A percentile compares a stretch with the other conserved stretches of the same genome.
Conservation (phyloP, 2,888 invertebrate genomes). For the Orchesellides sinensis region DNA sequence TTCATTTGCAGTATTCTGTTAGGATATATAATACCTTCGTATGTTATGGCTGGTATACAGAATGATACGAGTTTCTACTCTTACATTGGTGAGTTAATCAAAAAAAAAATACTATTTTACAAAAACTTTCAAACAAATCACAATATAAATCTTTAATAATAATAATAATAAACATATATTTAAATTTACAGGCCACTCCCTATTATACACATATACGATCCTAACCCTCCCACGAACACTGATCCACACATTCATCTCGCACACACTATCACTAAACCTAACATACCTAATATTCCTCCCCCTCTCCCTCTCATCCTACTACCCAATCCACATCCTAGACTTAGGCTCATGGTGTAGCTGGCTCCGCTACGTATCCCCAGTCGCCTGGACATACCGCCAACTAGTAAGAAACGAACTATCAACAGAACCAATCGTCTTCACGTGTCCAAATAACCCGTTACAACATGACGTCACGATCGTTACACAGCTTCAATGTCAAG, state of each 20-base stretch:
- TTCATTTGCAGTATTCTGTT: constrained; percentile 89
- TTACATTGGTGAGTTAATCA: constrained; percentile 64
- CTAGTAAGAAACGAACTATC: constrained; percentile 74
- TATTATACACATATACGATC: constrained; percentile 76
- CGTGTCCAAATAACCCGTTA: constrained; percentile 80
- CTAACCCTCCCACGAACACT: constrained; percentile 79
- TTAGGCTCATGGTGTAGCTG: constrained; percentile 83
- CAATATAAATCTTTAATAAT: background rate
- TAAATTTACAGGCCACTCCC: constrained; percentile 67
- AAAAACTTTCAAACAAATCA: too few species aligned
- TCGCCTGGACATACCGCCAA: constrained; percentile 85
- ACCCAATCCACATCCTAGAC: constrained; percentile 83
- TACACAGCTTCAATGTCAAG: constrained; percentile 78
- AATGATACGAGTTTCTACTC: constrained; percentile 75
- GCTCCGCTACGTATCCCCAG: constrained; percentile 84
- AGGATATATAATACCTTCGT: constrained; percentile 91
- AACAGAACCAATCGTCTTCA: constrained; percentile 71
- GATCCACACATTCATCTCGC: constrained; percentile 83
- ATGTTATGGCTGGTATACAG: constrained; percentile 91
- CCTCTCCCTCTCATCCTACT: constrained; percentile 83
- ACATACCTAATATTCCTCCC: constrained; percentile 82
- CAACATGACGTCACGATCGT: constrained; percentile 92
- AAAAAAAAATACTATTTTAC: too few species aligned
- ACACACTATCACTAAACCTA: constrained; percentile 81
- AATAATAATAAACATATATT: background rate